Percentiles rank a stretch among this genome's conserved stretches.
Evolutionary conservation across 2,888 invertebrate genomes (phyloP).

Genomic region (Drosophila gaucha): DNA sequence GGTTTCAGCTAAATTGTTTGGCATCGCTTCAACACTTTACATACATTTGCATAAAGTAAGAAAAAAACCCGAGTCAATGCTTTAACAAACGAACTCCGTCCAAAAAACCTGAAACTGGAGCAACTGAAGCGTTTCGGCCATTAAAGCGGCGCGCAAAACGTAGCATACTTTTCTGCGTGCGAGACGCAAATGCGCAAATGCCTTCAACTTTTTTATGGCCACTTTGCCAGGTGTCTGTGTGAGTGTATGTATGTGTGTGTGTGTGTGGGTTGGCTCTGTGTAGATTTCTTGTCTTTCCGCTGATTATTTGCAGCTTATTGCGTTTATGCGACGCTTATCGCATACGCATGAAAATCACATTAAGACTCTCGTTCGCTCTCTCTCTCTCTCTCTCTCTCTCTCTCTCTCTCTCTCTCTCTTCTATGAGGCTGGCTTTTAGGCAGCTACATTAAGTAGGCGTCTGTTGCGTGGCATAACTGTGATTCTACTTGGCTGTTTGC

Average conservation of each 20-base stretch:
- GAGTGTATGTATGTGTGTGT: neutral
- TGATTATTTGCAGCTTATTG: constrained; percentile 77
- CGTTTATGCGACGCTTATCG: constrained; percentile 74
- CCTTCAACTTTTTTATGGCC: constrained; percentile 43
- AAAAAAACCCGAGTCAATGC: constrained; percentile 24
- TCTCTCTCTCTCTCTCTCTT: neutral
- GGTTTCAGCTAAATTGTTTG: constrained; percentile 51
- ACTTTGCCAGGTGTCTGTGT: constrained; percentile 44
- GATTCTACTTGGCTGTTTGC: constrained; percentile 44
- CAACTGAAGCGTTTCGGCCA: constrained; percentile 25
- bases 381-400: neutral
- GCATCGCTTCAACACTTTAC: constrained; percentile 62
- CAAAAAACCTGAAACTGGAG: constrained; percentile 3
- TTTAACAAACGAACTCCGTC: constrained; percentile 42
- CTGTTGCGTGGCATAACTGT: constrained; percentile 28
- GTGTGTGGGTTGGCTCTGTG: constrained; percentile 12
- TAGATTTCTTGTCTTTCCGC: constrained; percentile 57
- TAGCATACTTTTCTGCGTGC: constrained; percentile 53
- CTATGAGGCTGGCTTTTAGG: neutral
- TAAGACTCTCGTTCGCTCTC: constrained; percentile 39
- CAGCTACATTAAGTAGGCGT: constrained; percentile 18
- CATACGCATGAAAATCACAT: constrained; percentile 75
- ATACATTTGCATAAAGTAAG: constrained; percentile 65
- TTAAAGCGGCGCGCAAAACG: constrained; percentile 31
- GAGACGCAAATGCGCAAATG: constrained; percentile 31